Percentiles rank a stretch among this genome's conserved stretches.
These are phyloP conservation scores for Tadarida brasiliensis DNA, from an alignment of 2,797 vertebrate species.

Conservation along the genomic window DNA sequence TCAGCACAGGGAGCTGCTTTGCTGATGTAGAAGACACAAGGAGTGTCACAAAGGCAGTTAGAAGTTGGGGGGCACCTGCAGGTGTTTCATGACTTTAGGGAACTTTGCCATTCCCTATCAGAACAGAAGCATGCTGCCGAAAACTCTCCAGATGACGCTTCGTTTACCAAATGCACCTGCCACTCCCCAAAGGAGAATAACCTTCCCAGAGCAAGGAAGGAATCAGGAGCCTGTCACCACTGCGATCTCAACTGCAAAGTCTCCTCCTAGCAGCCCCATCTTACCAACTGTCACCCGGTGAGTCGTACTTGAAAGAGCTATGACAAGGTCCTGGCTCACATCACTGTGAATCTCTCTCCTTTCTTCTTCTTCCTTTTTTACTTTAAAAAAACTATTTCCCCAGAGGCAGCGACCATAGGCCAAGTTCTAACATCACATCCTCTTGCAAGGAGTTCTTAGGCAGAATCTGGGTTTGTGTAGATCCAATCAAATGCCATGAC, in stretches of 20 bases:
- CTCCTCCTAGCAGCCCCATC: neutral
- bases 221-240: neutral
- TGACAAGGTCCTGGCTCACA: neutral
- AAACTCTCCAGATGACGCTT: neutral
- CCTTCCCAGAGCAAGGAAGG: neutral
- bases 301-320: neutral
- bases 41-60: neutral
- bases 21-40: neutral
- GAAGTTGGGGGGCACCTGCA: neutral
- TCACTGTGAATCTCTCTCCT: neutral
- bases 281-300: neutral
- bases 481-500: neutral
- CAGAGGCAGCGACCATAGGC: neutral
- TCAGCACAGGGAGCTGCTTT: rapidly evolving
- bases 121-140: neutral
- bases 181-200: neutral
- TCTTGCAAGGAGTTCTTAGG: slow-evolving; percentile 23
- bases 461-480: neutral
- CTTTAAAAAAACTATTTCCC: neutral
- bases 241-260: neutral
- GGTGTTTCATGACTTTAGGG: neutral
- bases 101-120: neutral
- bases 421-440: neutral
- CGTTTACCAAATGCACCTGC: neutral
- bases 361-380: neutral